Conservation (phyloP, 2,888 invertebrate genomes). For the Lasius platythorax region DNA sequence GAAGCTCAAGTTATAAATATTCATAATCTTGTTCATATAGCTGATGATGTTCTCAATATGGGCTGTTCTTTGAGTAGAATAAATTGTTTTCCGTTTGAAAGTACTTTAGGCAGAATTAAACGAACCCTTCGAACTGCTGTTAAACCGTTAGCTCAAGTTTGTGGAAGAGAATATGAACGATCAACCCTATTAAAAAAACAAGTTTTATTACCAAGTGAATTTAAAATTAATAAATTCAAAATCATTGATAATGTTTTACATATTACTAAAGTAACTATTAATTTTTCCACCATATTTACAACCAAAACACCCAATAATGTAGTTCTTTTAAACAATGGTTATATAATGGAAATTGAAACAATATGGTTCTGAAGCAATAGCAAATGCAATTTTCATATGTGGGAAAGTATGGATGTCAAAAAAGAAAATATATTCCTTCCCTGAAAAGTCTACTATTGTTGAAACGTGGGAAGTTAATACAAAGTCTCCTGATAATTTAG, state of each 20-base stretch:
- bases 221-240: conserved; percentile 17
- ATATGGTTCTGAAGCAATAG: conserved; percentile 1
- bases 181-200: background rate
- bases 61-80: conserved; percentile 11
- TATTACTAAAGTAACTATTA: conserved; percentile 14
- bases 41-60: conserved; percentile 1
- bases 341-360: background rate
- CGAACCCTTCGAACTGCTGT: background rate
- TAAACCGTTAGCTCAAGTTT: background rate
- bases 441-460: background rate
- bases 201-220: background rate
- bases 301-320: background rate
- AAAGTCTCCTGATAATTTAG: background rate
- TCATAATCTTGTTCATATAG: background rate
- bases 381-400: conserved; percentile 7
- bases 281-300: background rate
- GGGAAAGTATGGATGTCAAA: conserved; percentile 10
- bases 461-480: background rate
- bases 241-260: background rate
- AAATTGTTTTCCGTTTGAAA: conserved; percentile 8
- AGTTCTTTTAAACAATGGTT: conserved; percentile 1
- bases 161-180: background rate
- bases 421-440: background rate
- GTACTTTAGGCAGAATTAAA: conserved; percentile 9
- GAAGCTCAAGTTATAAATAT: conserved; percentile 5